phyloP scores from a whole-genome alignment of 2,888 invertebrate species.

The Syrista parreyssii region DNA sequence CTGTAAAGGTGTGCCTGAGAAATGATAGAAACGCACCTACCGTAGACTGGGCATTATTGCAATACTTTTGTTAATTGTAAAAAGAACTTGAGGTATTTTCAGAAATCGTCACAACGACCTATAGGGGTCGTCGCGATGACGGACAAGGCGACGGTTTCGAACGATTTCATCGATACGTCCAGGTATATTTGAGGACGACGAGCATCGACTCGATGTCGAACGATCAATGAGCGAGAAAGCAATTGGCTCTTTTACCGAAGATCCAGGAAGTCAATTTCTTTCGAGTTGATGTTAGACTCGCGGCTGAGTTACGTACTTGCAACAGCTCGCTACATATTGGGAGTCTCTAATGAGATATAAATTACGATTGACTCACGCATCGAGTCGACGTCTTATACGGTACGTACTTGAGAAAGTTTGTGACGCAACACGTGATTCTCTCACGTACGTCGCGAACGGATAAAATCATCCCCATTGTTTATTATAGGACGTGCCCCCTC shows the following conservation, averaged over 20 bases:
- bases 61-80: not conserved
- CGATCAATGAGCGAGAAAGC: not conserved
- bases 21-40: slow-evolving; percentile 21
- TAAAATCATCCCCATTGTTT: slow-evolving; percentile 52
- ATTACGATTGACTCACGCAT: slow-evolving; percentile 42
- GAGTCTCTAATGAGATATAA: slow-evolving; percentile 47
- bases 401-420: slow-evolving; percentile 38
- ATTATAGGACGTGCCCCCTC: not conserved
- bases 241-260: not conserved
- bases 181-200: not conserved
- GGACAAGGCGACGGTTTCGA: not conserved
- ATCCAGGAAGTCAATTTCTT: not conserved
- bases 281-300: not conserved
- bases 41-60: no score
- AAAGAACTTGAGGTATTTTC: not conserved
- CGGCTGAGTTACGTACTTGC: not conserved
- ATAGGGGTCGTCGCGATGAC: not conserved
- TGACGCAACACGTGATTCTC: slow-evolving; percentile 31
- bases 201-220: not conserved
- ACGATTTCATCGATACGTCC: not conserved
- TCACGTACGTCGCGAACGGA: slow-evolving; percentile 24
- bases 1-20: slow-evolving; percentile 53
- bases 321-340: slow-evolving; percentile 40
- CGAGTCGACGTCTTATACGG: slow-evolving; percentile 34
- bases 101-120: not conserved